Base-by-base conservation (phyloP, 2,888 invertebrate species). In the Nymphalis polychloros region DNA sequence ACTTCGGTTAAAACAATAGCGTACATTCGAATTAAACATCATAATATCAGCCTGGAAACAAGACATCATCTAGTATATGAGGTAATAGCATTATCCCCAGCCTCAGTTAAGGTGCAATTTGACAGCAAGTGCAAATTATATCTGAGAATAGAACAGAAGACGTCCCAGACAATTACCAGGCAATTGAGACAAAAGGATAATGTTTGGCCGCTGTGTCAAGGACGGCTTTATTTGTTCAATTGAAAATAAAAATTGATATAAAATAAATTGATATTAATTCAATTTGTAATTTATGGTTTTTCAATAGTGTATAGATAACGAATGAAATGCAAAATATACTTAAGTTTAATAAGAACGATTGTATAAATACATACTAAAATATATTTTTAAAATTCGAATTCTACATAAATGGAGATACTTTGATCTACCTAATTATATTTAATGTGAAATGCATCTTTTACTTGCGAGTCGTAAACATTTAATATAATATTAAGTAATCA, bases 101-200 rank as follows among this genome's bases (percentile, higher is more conserved):
- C 74, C 70, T 73, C 80, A 83, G 84, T 86, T 84, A 83, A 88
- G 88, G 87, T 90, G 89, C 87, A 89, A 90, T 90, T 90, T 87
- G 84, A 83, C 81, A 55, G 53, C 53, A 81, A 90, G 90, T 89
- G 90, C 85, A 88, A 92, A 90, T 88, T 89, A 89, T 87, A 82
- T 87, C 90, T 87, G 77, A 88, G 88, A 90, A 91, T 91, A 91
- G 91, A 87, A 83, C 81, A 76, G 82, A 85, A 88, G 85, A 83
- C 83, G 88, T 84, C 87, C 81, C 79, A 84, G 82, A 77, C 92
- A 90, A 92, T 92, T 92, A 90, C 90, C 75, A 84, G 78, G 76
- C 92, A 92, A 92, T 92, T 92, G 92, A 90, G 85, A 88, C 90
- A 89, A 90, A 88, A 92, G 92, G 91, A 92, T 92, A 91, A 91